Evolutionary conservation across 2,888 invertebrate species (phyloP).

Genomic region (Rhamnusium bicolor): DNA sequence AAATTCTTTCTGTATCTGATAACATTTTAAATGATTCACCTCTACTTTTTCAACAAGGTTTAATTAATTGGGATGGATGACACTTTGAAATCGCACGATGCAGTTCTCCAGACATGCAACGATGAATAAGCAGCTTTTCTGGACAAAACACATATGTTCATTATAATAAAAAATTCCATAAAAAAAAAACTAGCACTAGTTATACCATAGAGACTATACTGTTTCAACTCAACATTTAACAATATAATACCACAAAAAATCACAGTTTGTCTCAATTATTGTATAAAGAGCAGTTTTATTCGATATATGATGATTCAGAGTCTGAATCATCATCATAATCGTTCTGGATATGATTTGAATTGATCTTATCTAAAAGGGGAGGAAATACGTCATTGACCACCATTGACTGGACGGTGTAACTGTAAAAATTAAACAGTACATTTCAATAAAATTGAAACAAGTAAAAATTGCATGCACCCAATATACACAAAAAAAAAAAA

Average conservation of each 20-base stretch:
- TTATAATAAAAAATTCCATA: constrained; percentile 16
- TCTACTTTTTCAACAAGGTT: neutral
- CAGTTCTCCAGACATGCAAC: constrained; percentile 33
- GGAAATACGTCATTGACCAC: constrained; percentile 95
- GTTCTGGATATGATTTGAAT: constrained; percentile 54
- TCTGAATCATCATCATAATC: constrained; percentile 52
- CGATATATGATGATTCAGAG: constrained; percentile 49
- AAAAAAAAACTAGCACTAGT: constrained; percentile 14
- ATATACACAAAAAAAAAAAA: constrained; percentile 28
- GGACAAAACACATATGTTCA: constrained; percentile 55
- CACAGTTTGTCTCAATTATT: constrained; percentile 48
- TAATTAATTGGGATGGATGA: neutral
- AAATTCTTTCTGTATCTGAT: no score
- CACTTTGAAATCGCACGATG: constrained; percentile 24
- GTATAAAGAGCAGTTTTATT: constrained; percentile 30
- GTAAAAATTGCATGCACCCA: constrained; percentile 31
- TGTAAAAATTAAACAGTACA: constrained; percentile 80
- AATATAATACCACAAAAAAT: constrained; percentile 48
- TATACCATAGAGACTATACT: constrained; percentile 20
- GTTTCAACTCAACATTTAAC: constrained; percentile 15
- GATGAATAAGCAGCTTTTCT: constrained; percentile 19
- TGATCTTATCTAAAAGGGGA: constrained; percentile 71
- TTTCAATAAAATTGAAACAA: constrained; percentile 29
- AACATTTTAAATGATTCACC: neutral
- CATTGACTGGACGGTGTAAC: constrained; percentile 93